Evolutionary conservation across 2,888 invertebrate species (phyloP).

Genomic region (Calameuta pallipes): DNA sequence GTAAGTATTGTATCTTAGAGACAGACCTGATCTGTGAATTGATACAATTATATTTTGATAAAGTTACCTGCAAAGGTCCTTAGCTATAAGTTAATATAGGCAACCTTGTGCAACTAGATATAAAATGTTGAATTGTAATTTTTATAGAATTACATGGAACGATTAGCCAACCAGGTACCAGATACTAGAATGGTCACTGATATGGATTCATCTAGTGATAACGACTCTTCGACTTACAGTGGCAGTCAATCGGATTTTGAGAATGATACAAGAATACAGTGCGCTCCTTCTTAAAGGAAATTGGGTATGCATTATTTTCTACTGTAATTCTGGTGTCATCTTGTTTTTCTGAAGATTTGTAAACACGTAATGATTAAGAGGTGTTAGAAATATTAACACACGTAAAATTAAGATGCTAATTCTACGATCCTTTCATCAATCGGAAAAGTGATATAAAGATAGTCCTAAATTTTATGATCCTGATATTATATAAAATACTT

Average conservation of each 20-base stretch:
- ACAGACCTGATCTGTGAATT: too few species aligned
- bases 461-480: background rate
- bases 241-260: constrained; percentile 32
- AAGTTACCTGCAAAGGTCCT: background rate
- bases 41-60: too few species aligned
- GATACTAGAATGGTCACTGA: background rate
- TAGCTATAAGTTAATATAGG: background rate
- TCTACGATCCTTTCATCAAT: background rate
- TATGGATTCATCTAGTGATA: constrained; percentile 27
- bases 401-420: background rate
- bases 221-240: constrained; percentile 27
- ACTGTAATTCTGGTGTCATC: background rate
- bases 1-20: constrained; percentile 35
- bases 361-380: background rate
- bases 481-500: background rate
- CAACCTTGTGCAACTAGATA: constrained; percentile 13
- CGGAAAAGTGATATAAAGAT: background rate
- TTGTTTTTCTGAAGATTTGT: background rate
- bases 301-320: constrained; percentile 8
- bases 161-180: background rate
- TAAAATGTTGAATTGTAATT: background rate
- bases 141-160: background rate
- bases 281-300: constrained; percentile 38
- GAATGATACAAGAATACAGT: constrained; percentile 31
- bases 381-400: background rate